These are phyloP conservation scores for Ophion ventricosus DNA, from an alignment of 2,888 invertebrate species.

Conservation along the genomic window DNA sequence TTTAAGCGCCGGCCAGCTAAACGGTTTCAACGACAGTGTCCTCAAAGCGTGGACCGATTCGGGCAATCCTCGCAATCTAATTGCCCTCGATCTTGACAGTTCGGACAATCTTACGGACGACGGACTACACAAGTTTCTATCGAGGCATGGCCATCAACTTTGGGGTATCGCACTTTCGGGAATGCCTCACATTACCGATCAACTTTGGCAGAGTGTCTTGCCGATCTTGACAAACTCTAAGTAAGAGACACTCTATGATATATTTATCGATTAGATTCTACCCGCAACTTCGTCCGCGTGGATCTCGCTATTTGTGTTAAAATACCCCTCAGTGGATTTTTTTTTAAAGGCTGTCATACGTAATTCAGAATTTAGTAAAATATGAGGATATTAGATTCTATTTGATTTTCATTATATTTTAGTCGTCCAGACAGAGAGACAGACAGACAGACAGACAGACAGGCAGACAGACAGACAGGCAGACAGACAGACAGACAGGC, in stretches of 20 bases:
- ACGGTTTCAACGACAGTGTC: slow-evolving; percentile 98
- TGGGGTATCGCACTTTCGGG: slow-evolving; percentile 95
- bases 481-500: no score
- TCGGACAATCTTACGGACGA: slow-evolving; percentile 98
- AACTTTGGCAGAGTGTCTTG: slow-evolving; percentile 98
- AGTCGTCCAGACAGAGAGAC: no score
- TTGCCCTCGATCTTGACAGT: slow-evolving; percentile 96
- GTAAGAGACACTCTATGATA: slow-evolving; percentile 84
- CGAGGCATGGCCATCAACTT: slow-evolving; percentile 94
- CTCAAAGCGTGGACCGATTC: slow-evolving; percentile 95
- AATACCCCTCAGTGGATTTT: no score
- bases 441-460: no score
- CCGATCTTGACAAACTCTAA: slow-evolving; percentile 95
- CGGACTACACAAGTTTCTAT: slow-evolving; percentile 95
- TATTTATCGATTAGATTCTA: neutral
- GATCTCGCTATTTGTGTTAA: no score
- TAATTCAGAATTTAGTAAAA: no score
- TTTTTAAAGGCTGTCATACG: no score
- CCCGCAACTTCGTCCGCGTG: no score
- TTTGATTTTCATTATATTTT: no score
- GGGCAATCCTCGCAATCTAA: slow-evolving; percentile 90
- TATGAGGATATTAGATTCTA: no score
- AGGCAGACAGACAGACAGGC: no score
- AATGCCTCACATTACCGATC: slow-evolving; percentile 99
- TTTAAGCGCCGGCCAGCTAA: slow-evolving; percentile 97